Conservation (phyloP, 2,888 invertebrate genomes). For the Athalia circularis region DNA sequence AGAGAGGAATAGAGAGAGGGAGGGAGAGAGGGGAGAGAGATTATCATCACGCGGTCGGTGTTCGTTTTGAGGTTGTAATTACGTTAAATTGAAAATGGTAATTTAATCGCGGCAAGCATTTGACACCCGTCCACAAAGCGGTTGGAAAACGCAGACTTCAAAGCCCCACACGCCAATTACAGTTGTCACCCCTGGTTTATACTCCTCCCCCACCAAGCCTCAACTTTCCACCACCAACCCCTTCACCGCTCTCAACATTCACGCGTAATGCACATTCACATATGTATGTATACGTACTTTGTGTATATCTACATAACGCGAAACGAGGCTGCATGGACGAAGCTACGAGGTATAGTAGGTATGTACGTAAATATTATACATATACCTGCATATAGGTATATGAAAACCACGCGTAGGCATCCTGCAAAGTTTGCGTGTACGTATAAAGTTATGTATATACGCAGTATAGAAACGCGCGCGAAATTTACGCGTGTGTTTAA, state of each 20-base stretch:
- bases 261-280: neutral
- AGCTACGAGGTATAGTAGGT: too few species aligned
- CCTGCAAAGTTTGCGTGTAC: neutral
- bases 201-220: neutral
- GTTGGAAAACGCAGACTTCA: slow-evolving; percentile 64
- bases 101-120: slow-evolving; percentile 64
- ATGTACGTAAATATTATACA: too few species aligned
- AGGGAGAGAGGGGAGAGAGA: slow-evolving; percentile 23
- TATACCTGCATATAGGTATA: too few species aligned
- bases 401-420: too few species aligned
- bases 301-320: too few species aligned
- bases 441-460: neutral
- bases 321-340: too few species aligned
- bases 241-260: neutral
- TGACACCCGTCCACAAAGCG: slow-evolving; percentile 60
- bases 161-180: slow-evolving; percentile 66
- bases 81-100: slow-evolving; percentile 60
- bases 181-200: slow-evolving; percentile 25
- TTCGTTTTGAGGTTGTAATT: slow-evolving; percentile 50
- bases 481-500: neutral
- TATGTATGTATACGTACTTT: neutral
- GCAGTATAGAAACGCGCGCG: neutral
- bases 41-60: neutral
- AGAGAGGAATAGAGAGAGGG: slow-evolving; percentile 35
- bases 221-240: too few species aligned